A percentile compares a stretch with the other conserved stretches of the same genome.
Evolutionary conservation across 2,113 vertebrate genomes (phyloP).

Genomic region (Eleginops maclovinus): DNA sequence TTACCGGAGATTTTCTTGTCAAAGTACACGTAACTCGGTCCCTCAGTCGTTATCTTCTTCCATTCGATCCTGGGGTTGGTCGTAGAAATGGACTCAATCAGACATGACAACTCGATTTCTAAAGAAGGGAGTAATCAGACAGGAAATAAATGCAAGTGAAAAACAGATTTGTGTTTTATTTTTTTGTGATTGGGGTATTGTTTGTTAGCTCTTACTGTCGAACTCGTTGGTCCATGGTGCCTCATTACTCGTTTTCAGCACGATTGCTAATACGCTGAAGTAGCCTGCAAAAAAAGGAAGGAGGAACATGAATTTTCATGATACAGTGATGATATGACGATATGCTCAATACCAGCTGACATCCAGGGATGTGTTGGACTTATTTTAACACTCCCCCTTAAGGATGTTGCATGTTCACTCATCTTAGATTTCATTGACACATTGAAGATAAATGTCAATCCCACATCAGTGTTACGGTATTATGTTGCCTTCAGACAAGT

Average conservation of each 20-base stretch:
- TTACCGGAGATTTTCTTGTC: conserved; percentile 90
- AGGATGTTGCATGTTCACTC: conserved; percentile 20
- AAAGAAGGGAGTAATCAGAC: background rate
- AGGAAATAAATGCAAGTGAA: background rate
- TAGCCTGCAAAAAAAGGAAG: conserved; percentile 84
- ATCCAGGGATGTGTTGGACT: conserved; percentile 21
- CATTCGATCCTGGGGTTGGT: conserved; percentile 92
- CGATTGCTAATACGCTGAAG: conserved; percentile 87
- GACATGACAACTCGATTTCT: conserved; percentile 93
- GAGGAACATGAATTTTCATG: conserved; percentile 42
- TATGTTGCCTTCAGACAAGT: conserved; percentile 34
- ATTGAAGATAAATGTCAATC: conserved; percentile 30
- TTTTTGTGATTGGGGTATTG: background rate
- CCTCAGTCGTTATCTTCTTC: conserved; percentile 93
- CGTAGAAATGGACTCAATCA: conserved; percentile 91
- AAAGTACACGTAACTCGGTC: conserved; percentile 93
- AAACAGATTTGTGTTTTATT: too few relatives aligned
- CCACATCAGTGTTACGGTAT: conserved; percentile 44
- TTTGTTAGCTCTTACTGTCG: conserved; percentile 87
- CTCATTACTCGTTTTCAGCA: conserved; percentile 86
- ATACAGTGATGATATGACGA: conserved; percentile 43
- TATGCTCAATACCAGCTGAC: conserved; percentile 41
- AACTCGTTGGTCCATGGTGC: conserved; percentile 94
- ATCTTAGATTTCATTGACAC: conserved; percentile 68
- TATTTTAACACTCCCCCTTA: conserved; percentile 44